Evolutionary conservation across 2,888 invertebrate species (phyloP), one percentile per base, ranked within the genome.

Genomic region (Nudaria mundana): DNA sequence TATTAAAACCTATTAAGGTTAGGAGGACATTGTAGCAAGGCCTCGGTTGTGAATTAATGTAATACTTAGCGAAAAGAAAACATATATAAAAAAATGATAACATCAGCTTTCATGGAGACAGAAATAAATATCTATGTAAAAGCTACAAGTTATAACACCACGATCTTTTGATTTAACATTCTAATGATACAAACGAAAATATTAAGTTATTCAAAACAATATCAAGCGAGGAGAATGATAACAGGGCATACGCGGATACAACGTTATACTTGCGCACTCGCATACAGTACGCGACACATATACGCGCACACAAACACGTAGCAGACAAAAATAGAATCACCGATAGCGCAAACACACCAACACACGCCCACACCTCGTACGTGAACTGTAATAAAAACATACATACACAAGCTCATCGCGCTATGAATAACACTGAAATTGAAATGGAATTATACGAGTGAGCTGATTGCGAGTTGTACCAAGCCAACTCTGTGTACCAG

Each of bases 271-370:
- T 30, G 40, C 67, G 39, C 55, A 35, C 40, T 39, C 33, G 28
- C 42, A 46, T 35, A 40, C 46, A 48, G 43, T 52, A 7, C 39
- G 13, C 29, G 30, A 49, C 69, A 53, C 48, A 48, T 52, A 74
- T 58, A 53, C 52, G 52, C 47, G 48, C 71, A 60, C 76, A 54
- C 76, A 76, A 76, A 76, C 69, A 73, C 73, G 53, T 32, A 24
- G 35, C 39, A 26, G 66, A 77, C 78, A 48, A 73, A 87, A 87
- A 87, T 87, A 87, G 85, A 74, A 71, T 58, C 76, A 67, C 70
- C 81, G 85, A 86, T 86, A 87, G 81, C 83, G 81, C 84, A 78
- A 83, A 81, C 84, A 83, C 82, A 85, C 83, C 80, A 83, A 85
- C 85, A 86, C 84, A 81, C 84, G 81, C 85, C 82, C 81, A 85